A percentile compares a stretch with the other conserved stretches of the same genome.
Conservation (phyloP, 64 coral and sea anemone species). For the Montipora foliosa region DNA sequence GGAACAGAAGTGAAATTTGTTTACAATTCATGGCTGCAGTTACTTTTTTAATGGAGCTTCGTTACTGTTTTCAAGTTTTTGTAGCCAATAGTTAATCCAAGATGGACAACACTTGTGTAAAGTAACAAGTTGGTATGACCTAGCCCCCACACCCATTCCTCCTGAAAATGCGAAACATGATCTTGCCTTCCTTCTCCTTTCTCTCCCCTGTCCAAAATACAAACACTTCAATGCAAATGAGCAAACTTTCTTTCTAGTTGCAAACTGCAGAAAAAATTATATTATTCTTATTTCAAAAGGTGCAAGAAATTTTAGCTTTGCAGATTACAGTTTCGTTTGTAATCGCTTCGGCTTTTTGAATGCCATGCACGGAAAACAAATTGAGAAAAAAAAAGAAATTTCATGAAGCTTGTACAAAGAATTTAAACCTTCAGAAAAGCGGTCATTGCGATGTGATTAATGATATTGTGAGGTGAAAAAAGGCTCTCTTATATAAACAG, state of each 20-base stretch:
- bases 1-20: neutral
- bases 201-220: neutral
- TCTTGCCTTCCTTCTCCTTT: neutral
- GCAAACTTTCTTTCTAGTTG: slow-evolving; percentile 42
- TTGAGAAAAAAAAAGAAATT: slow-evolving; percentile 17
- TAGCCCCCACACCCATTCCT: neutral
- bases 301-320: slow-evolving; percentile 57
- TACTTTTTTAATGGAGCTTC: neutral
- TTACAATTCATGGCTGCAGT: neutral
- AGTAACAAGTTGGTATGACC: neutral
- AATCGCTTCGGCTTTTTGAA: slow-evolving; percentile 58
- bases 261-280: slow-evolving; percentile 1
- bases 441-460: slow-evolving; percentile 40
- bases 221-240: slow-evolving; percentile 22
- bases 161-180: neutral
- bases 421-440: slow-evolving; percentile 44
- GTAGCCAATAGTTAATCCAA: neutral
- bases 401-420: slow-evolving; percentile 58
- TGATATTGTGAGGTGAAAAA: slow-evolving; percentile 49
- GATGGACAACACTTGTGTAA: neutral
- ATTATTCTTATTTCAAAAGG: slow-evolving; percentile 52
- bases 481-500: neutral
- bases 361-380: slow-evolving; percentile 14
- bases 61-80: neutral
- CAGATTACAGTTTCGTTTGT: slow-evolving; percentile 55